phyloP scores from a whole-genome alignment of 2,888 invertebrate species.

The Caenorhabditis zanzibari region DNA sequence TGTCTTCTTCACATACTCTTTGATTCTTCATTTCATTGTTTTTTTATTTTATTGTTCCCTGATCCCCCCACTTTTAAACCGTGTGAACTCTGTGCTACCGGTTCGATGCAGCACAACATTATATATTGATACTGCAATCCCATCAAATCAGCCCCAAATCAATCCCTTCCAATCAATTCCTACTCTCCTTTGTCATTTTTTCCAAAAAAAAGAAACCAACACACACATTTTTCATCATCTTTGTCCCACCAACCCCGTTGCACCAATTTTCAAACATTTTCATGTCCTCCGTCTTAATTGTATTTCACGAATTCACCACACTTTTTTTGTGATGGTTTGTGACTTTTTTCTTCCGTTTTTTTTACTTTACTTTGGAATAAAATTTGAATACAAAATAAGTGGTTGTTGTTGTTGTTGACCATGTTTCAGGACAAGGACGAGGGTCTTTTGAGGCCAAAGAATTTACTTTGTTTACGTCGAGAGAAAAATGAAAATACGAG shows the following conservation, averaged over 20 bases:
- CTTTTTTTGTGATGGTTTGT: constrained; percentile 52
- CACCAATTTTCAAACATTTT: constrained; percentile 9
- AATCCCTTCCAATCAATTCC: constrained; percentile 17
- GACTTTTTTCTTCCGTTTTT: constrained; percentile 38
- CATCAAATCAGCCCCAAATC: constrained; percentile 2
- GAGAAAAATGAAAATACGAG: constrained; percentile 6
- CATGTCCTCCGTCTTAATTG: constrained; percentile 39
- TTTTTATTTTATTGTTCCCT: constrained; percentile 15
- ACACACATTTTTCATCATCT: constrained; percentile 30
- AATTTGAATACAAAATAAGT: constrained; percentile 54
- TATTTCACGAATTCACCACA: constrained; percentile 51
- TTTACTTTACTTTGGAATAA: constrained; percentile 54
- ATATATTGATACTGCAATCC: constrained; percentile 34
- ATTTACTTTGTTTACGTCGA: constrained; percentile 37
- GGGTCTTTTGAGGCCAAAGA: constrained; percentile 14
- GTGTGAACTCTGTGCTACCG: constrained; percentile 68
- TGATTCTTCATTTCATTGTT: constrained; percentile 1
- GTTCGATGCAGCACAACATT: constrained; percentile 52
- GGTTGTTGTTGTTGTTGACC: constrained; percentile 28
- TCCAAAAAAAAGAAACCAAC: not conserved
- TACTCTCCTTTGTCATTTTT: constrained; percentile 7
- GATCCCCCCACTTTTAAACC: constrained; percentile 39
- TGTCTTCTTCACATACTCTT: not conserved
- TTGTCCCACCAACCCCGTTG: constrained; percentile 15
- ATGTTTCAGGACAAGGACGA: constrained; percentile 1